Conservation (phyloP, 1,140 invertebrate species). For the Bombus affinis region DNA sequence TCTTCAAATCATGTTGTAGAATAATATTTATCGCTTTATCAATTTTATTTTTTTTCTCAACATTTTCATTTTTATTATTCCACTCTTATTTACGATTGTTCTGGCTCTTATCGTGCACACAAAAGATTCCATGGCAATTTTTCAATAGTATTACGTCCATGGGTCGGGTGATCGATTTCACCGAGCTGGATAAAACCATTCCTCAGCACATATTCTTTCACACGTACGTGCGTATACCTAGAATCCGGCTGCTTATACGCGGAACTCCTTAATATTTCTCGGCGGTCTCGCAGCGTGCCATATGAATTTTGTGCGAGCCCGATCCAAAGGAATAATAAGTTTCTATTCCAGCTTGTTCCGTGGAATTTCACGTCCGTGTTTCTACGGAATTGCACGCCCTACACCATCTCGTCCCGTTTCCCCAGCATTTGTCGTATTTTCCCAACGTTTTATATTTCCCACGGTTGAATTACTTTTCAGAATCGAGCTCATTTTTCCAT, state of each 20-base stretch:
- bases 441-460: neutral
- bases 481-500: neutral
- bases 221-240: conserved; percentile 18
- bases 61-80: conserved; percentile 22
- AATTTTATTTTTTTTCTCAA: too few relatives aligned
- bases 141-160: conserved; percentile 47
- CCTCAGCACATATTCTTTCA: conserved; percentile 49
- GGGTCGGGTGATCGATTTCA: conserved; percentile 50
- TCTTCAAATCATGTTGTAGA: neutral
- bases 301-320: conserved; percentile 42
- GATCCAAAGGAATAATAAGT: conserved; percentile 64
- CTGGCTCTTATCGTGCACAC: neutral
- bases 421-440: conserved; percentile 16
- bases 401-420: neutral
- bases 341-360: conserved; percentile 36
- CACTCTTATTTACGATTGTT: conserved; percentile 13
- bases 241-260: conserved; percentile 36
- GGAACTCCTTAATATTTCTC: conserved; percentile 58
- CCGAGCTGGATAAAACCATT: conserved; percentile 47
- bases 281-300: conserved; percentile 26
- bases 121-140: conserved; percentile 48
- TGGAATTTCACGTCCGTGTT: conserved; percentile 33
- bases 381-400: conserved; percentile 27
- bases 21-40: neutral
- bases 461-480: conserved; percentile 5